These are phyloP conservation scores for Neopipo cinnamomea DNA, from an alignment of 2,113 vertebrate species.

Conservation along the genomic window DNA sequence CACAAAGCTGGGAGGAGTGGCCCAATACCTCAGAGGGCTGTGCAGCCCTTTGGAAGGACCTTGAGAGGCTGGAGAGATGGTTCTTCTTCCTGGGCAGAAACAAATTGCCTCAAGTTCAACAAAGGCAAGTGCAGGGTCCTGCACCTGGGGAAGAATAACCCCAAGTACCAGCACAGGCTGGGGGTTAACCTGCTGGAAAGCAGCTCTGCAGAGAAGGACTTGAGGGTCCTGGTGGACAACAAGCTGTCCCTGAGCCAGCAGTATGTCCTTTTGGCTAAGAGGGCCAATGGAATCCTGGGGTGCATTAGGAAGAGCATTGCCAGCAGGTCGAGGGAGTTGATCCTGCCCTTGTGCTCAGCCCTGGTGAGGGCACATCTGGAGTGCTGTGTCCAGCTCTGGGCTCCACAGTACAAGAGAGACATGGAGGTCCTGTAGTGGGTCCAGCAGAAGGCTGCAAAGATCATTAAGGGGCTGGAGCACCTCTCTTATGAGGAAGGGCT, in stretches of 20 bases:
- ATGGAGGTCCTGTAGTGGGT: rapidly evolving
- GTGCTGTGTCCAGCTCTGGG: not conserved
- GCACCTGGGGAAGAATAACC: not conserved
- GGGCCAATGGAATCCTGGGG: not conserved
- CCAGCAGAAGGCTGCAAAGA: not conserved
- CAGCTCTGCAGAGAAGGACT: not conserved
- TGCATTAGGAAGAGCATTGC: no score
- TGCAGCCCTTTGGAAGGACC: not conserved
- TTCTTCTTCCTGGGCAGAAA: not conserved
- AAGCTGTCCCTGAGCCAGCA: not conserved
- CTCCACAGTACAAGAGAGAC: not conserved
- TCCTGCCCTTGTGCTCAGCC: not conserved
- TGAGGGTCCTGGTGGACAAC: not conserved
- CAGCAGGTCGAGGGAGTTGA: not conserved
- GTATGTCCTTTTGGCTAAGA: not conserved
- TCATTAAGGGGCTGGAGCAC: no score
- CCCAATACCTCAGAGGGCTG: rapidly evolving
- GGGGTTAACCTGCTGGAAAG: not conserved
- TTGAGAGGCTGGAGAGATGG: not conserved
- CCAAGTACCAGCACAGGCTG: not conserved
- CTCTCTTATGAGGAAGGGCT: not conserved
- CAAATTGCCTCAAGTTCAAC: not conserved
- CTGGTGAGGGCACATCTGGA: not conserved
- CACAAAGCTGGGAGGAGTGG: not conserved
- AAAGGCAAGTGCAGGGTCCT: not conserved